Evolutionary conservation across 1,140 invertebrate genomes (phyloP), one percentile per base, ranked within the genome.

Genomic region (Drosophila punjabiensis): DNA sequence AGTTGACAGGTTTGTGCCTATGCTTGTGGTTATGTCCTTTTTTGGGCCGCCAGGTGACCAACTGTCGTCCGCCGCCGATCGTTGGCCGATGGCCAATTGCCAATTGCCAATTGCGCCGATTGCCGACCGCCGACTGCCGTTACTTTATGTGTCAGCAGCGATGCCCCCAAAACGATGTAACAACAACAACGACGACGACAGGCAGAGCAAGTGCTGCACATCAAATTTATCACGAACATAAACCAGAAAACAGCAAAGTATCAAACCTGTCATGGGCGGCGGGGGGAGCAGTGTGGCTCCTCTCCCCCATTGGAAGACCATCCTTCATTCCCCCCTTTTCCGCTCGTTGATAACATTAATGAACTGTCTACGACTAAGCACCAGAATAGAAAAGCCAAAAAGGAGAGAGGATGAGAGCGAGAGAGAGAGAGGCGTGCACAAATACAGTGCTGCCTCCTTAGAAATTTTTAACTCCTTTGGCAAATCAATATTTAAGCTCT

Each of bases 261-360:
- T 37, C 79, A 70, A 75, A 75, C 61, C 60, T 53, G 63, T 58
- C 56, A 32, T 37, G 45, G 50, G 24, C 5, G 61, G 32, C 10
- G 20, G 30, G 37, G 16, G 10, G 20, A 11, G 28, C 3, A 14
- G 24, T 37, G 47, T 7, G n/a, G 28, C 10, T 2, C 11, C 28
- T 30, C 50, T 20, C 18, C 14, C 35, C 55, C 20, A 39, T 39
- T 43, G 20, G 7, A 30, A 41, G 63, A 63, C 53, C 67, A 68
- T 70, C 74, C 74, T 70, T 76, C 45, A 43, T 64, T 52, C 28
- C 61, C 61, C 55, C 61, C 63, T 52, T 64, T 67, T 78, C 60
- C 52, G 48, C 76, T 76, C 77, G 78, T 76, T 81, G 78, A 84
- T 88, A 89, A 79, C 85, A 84, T 89, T 88, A 88, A 88, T 88